Conservation (phyloP, 2,888 invertebrate genomes). For the Mythimna loreyi region DNA sequence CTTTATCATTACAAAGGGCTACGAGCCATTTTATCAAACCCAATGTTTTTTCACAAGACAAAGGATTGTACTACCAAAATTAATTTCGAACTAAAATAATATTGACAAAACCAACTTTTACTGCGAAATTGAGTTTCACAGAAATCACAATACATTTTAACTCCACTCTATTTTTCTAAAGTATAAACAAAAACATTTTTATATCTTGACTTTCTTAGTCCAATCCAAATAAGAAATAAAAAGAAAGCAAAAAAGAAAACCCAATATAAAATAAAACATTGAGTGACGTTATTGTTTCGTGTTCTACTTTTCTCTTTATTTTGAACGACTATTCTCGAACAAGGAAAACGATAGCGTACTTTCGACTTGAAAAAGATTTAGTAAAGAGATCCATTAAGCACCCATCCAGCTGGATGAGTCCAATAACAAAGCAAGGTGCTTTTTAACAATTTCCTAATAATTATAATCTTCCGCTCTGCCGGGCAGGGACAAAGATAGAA, state of each 20-base stretch:
- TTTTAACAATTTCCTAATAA: constrained; percentile 84
- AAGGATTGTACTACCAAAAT: constrained; percentile 15
- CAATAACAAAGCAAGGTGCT: constrained; percentile 77
- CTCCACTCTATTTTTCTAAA: constrained; percentile 30
- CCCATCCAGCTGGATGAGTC: constrained; percentile 69
- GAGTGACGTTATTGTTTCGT: constrained; percentile 64
- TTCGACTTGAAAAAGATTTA: constrained; percentile 67
- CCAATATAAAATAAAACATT: constrained; percentile 58
- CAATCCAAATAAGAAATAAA: constrained; percentile 58
- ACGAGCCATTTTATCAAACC: constrained; percentile 9
- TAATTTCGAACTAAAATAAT: constrained; percentile 29
- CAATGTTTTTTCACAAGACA: constrained; percentile 2
- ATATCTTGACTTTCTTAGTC: constrained; percentile 48
- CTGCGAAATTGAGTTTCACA: constrained; percentile 3
- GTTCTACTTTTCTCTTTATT: constrained; percentile 58
- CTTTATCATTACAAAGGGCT: constrained; percentile 5
- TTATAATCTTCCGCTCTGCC: constrained; percentile 89
- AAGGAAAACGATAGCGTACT: constrained; percentile 66
- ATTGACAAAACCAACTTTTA: constrained; percentile 12
- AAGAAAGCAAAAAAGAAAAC: constrained; percentile 48
- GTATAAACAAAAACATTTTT: constrained; percentile 42
- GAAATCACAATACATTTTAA: constrained; percentile 32
- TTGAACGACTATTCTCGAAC: constrained; percentile 58
- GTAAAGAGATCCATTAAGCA: constrained; percentile 72
- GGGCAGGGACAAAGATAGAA: constrained; percentile 84